Evolutionary conservation across 2,888 invertebrate genomes (phyloP), one percentile per base, ranked within the genome.

Genomic region (Holacanthella duospinosa): DNA sequence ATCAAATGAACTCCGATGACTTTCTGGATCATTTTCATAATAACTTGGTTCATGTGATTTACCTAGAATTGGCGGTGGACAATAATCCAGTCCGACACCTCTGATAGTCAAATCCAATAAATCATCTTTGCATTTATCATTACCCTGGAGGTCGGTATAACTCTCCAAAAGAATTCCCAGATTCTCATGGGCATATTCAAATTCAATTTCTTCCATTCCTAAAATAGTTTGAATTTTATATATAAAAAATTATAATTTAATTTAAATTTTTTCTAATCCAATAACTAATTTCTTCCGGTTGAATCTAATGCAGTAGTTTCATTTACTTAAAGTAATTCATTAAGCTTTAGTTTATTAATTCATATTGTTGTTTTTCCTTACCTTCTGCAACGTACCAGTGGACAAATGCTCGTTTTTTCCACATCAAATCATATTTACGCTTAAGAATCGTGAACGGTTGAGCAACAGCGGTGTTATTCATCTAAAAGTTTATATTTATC

Each of bases 341-440:
- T n/a, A n/a, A n/a, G n/a, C n/a, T n/a, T n/a, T n/a, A n/a, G n/a
- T n/a, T n/a, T n/a, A n/a, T n/a, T n/a, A n/a, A n/a, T n/a, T n/a
- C n/a, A n/a, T n/a, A n/a, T n/a, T n/a, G n/a, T n/a, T n/a, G n/a
- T n/a, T n/a, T n/a, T n/a, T n/a, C n/a, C 44, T 25, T 59, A 44
- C 60, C 60, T 53, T 60, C 54, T 27, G 48, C 53, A 16, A 60
- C 53, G 24, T 55, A 64, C 61, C 59, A 61, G 25, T 64, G 64
- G 24, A 64, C 61, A 59, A 64, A 64, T 1, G 64, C 61, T 4
- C 59, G 26, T 16, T 53, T 56, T 24, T 57, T 36, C 29, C n/a
- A 61, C 59, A 64, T 36, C 1, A 43, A 2, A 12, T 59, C 55
- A 43, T 58, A 61, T 44, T 61, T 61, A 19, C 27, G 28, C 2